These are phyloP conservation scores for Onychostruthus taczanowskii DNA, from an alignment of 2,113 vertebrate species.

Conservation along the genomic window DNA sequence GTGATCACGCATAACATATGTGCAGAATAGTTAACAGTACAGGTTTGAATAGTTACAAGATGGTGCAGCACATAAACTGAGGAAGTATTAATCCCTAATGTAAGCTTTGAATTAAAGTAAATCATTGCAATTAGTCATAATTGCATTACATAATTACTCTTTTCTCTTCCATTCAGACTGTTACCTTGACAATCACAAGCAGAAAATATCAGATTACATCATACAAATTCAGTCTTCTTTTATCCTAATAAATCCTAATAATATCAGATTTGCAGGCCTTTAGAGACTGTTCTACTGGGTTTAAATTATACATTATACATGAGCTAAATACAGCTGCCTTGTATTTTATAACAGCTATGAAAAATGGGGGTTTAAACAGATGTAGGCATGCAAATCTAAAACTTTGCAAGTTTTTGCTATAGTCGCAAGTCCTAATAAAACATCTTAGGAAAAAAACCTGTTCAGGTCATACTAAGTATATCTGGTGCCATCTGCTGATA, in stretches of 20 bases:
- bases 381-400: not conserved
- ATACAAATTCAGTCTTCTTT: not conserved
- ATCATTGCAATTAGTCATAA: not conserved
- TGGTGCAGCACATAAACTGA: not conserved
- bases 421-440: not conserved
- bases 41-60: not conserved
- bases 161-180: not conserved
- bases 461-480: not conserved
- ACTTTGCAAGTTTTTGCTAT: not conserved
- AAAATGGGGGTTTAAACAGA: not conserved
- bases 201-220: not conserved
- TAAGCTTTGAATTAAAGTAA: not conserved
- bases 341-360: not conserved
- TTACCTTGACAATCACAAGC: not conserved
- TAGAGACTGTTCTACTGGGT: not conserved
- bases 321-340: not conserved
- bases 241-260: not conserved
- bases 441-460: not conserved
- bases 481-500: slow-evolving; percentile 67
- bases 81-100: not conserved
- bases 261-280: not conserved
- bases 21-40: not conserved
- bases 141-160: not conserved
- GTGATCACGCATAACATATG: not conserved
- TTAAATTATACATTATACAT: not conserved